Conservation (phyloP, 2,113 vertebrate genomes). For the Eretmochelys imbricata region DNA sequence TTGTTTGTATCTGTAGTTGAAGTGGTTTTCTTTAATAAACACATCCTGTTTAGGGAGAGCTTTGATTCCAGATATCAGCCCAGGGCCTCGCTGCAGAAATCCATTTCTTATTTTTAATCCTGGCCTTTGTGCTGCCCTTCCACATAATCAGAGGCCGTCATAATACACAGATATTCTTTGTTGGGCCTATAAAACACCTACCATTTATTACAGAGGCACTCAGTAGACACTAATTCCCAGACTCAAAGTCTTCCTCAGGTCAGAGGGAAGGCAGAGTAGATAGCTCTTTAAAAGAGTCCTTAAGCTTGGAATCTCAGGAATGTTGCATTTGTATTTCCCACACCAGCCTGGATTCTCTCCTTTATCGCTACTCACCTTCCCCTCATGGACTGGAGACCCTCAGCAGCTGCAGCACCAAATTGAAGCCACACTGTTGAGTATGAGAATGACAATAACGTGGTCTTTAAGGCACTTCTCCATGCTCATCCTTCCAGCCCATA, state of each 20-base stretch:
- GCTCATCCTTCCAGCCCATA: not conserved
- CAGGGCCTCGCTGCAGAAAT: not conserved
- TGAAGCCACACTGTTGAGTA: rapidly evolving
- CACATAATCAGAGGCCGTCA: not conserved
- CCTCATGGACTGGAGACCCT: not conserved
- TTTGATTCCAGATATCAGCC: not conserved
- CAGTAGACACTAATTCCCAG: not conserved
- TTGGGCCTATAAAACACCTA: rapidly evolving
- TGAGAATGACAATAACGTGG: rapidly evolving
- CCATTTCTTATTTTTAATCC: not conserved
- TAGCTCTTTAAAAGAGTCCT: not conserved
- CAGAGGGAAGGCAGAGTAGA: not conserved
- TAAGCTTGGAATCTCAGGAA: not conserved
- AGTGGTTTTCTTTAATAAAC: not conserved
- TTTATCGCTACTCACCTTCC: rapidly evolving
- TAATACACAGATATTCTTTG: not conserved
- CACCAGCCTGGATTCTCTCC: not conserved
- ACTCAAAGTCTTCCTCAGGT: not conserved
- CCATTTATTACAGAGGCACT: conserved; percentile 24
- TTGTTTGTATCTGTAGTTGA: not conserved
- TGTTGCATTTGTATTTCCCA: not conserved
- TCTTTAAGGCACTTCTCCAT: not conserved
- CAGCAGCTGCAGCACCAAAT: not conserved
- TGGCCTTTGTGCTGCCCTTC: rapidly evolving
- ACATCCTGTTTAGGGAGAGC: not conserved